Evolutionary conservation across 2,113 vertebrate genomes (phyloP), one percentile per base, ranked within the genome.

Genomic region (Ochotona curzoniae): DNA sequence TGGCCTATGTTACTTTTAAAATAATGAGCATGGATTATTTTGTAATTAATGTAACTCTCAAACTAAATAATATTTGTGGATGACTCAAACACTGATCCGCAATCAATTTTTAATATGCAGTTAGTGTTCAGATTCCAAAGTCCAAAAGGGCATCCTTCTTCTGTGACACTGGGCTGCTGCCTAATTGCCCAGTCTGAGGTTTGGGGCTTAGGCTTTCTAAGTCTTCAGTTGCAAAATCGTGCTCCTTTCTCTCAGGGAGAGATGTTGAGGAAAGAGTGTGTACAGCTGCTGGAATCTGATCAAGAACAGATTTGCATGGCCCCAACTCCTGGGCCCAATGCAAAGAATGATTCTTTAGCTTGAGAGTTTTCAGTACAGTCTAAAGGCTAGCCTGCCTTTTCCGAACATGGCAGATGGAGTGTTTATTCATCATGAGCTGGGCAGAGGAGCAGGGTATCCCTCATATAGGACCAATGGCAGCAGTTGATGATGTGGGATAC

Each of bases 211-310:
- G 18, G 57, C 8, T 38, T 2, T 10, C 17, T 1, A 26, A 4
- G 32, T 18, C 64, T 9, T 8, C 4, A 28, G 18, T 38, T 64
- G 23, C 21, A n/a, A 87, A 7, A 47, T 14, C 44, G 2, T 21
- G 25, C 3, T 54, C 20, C 32, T 67, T 93, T 66, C 44, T 57
- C 35, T 74, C 8, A 25, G 32, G 14, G 2, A n/a, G n/a, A n/a
- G 61, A 69, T 35, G 83, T 78, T 47, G 54, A 91, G 63, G 80
- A 94, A 87, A 91, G 94, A 93, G 67, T 44, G 60, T 93, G 80
- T 81, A 70, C 63, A 93, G 93, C 63, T 93, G 89, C 95, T 93
- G 67, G 73, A 87, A 91, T 89, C 69, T 81, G 94, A 96, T 89
- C 93, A 95, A 91, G 54, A 91, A 81, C 80, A 89, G 73, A 69